Percentiles rank a stretch among this genome's conserved stretches.
phyloP scores from a whole-genome alignment of 2,888 invertebrate species.

The Mayetiola destructor region DNA sequence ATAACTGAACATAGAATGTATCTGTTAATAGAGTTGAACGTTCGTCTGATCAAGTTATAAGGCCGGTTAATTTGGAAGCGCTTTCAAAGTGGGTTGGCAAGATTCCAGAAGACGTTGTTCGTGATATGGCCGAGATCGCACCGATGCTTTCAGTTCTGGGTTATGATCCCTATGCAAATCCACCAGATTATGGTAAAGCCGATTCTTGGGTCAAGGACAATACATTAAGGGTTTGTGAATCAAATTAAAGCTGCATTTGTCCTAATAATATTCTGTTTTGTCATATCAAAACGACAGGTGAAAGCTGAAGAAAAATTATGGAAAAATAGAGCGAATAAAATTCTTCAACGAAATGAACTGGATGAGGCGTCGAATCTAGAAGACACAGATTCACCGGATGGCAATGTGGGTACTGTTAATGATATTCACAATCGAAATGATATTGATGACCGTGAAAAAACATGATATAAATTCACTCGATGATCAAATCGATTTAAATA shows the following conservation, averaged over 20 bases:
- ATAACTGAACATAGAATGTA: background rate
- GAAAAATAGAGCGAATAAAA: constrained; percentile 35
- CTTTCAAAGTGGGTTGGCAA: constrained; percentile 79
- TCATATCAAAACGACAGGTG: constrained; percentile 23
- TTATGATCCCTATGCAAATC: constrained; percentile 93
- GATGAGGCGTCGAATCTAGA: constrained; percentile 14
- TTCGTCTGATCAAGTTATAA: constrained; percentile 96
- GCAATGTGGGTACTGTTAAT: background rate
- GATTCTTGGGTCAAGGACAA: constrained; percentile 59
- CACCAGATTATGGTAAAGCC: constrained; percentile 83
- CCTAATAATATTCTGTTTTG: background rate
- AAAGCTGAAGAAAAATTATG: constrained; percentile 34
- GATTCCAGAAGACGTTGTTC: constrained; percentile 79
- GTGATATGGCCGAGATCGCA: constrained; percentile 83
- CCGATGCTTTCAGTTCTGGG: constrained; percentile 87
- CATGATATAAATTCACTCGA: background rate
- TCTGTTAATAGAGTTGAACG: constrained; percentile 66
- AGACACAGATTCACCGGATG: constrained; percentile 15
- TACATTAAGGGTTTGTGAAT: constrained; percentile 36
- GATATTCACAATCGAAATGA: background rate
- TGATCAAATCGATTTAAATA: background rate
- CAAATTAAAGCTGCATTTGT: background rate
- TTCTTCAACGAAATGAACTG: constrained; percentile 25
- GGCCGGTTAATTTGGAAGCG: constrained; percentile 93
- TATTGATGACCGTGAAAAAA: background rate